Evolutionary conservation across 2,113 vertebrate genomes (phyloP).

Genomic region (Suncus etruscus): DNA sequence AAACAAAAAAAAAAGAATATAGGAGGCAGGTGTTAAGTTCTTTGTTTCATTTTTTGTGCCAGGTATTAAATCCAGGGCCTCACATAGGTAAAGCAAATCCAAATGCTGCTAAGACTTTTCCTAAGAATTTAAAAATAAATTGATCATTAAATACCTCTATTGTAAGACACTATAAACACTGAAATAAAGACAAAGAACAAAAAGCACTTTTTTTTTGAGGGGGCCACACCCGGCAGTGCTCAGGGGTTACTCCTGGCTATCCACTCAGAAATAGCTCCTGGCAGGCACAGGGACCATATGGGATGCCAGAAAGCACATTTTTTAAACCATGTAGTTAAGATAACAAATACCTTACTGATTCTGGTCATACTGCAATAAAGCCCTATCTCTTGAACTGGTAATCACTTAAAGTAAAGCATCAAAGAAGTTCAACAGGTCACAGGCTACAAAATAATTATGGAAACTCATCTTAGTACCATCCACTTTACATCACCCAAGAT

Average conservation of each 20-base stretch:
- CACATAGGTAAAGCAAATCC: background rate
- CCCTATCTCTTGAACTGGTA: background rate
- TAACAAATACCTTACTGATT: slow-evolving; percentile 30
- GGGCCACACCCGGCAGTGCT: no score
- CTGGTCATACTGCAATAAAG: slow-evolving; percentile 6
- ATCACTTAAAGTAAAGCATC: slow-evolving; percentile 37
- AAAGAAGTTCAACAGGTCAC: slow-evolving; percentile 54
- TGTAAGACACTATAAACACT: background rate
- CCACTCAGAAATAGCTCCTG: no score
- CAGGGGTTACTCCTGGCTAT: no score
- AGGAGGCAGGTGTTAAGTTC: no score
- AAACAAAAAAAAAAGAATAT: no score
- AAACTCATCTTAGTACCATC: background rate
- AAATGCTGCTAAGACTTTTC: background rate
- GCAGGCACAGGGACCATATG: no score
- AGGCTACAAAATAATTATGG: background rate
- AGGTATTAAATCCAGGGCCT: no score
- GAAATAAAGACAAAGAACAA: slow-evolving; percentile 1
- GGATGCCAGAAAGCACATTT: background rate
- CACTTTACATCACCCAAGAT: slow-evolving; percentile 14
- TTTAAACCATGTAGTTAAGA: slow-evolving; percentile 36
- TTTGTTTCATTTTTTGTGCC: no score
- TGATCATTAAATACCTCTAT: background rate
- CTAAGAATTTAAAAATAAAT: background rate
- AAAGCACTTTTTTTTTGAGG: no score